These are phyloP conservation scores for Noctilio leporinus DNA, from an alignment of 2,113 vertebrate species.

Conservation along the genomic window DNA sequence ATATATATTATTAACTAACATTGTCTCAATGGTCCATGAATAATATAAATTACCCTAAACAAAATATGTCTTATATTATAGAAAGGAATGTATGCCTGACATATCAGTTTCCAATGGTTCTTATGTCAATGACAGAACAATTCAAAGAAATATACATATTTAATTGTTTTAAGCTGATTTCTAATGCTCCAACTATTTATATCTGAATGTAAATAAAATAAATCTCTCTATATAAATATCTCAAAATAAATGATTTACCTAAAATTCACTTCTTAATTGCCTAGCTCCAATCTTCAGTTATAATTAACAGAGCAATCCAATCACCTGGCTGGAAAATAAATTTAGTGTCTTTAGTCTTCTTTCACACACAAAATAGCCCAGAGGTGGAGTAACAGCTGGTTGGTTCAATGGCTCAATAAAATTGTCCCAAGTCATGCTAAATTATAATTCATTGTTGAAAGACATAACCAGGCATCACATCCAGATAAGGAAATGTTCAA, in stretches of 20 bases:
- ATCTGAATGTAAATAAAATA: slow-evolving; percentile 25
- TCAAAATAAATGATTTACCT: slow-evolving; percentile 47
- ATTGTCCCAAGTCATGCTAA: background rate
- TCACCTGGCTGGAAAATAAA: background rate
- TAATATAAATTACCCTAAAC: background rate
- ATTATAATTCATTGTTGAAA: background rate
- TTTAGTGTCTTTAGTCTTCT: background rate
- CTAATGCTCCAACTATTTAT: slow-evolving; percentile 38
- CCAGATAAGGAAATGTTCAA: background rate
- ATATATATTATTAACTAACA: background rate
- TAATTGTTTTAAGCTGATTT: background rate
- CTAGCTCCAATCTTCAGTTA: slow-evolving; percentile 7
- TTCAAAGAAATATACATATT: background rate
- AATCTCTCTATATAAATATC: background rate
- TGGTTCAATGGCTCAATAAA: background rate
- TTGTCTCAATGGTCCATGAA: background rate
- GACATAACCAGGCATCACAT: background rate
- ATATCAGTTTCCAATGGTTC: background rate
- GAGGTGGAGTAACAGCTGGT: background rate
- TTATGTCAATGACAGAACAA: background rate
- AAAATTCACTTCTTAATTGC: slow-evolving; percentile 12
- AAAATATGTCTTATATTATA: background rate
- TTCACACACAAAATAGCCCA: background rate
- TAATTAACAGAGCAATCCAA: background rate
- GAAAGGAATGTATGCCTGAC: background rate